phyloP scores from a whole-genome alignment of 2,888 invertebrate genomes.

The Ophonus ardosiacus region DNA sequence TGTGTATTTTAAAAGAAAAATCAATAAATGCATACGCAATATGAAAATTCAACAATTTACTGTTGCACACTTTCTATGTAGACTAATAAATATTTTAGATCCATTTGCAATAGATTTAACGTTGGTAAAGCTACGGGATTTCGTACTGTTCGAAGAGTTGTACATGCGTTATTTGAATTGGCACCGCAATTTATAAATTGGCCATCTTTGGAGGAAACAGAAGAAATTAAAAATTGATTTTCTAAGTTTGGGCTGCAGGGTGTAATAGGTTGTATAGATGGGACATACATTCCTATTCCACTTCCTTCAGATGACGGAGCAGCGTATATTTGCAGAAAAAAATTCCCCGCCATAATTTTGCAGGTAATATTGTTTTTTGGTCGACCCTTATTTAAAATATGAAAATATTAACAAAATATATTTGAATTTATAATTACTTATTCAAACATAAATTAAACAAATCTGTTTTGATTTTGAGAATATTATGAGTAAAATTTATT shows the following conservation, averaged over 20 bases:
- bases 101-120: slow-evolving; percentile 13
- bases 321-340: slow-evolving; percentile 24
- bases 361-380: neutral
- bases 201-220: slow-evolving; percentile 3
- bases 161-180: neutral
- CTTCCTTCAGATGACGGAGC: slow-evolving; percentile 1
- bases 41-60: neutral
- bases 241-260: slow-evolving; percentile 2
- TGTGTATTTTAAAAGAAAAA: slow-evolving; percentile 2
- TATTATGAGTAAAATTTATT: slow-evolving; percentile 12
- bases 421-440: too few species aligned
- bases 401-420: neutral
- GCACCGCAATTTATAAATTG: slow-evolving; percentile 4
- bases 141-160: slow-evolving; percentile 18
- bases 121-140: slow-evolving; percentile 27
- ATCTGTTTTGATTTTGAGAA: neutral
- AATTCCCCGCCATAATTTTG: slow-evolving; percentile 9
- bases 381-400: neutral
- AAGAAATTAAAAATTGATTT: slow-evolving; percentile 10
- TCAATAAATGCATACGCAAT: neutral
- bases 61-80: neutral
- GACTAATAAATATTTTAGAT: slow-evolving; percentile 1
- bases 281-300: slow-evolving; percentile 21
- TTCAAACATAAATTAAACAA: neutral
- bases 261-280: slow-evolving; percentile 13